phyloP scores from a whole-genome alignment of 2,113 vertebrate genomes.

The Oryzias curvinotus region DNA sequence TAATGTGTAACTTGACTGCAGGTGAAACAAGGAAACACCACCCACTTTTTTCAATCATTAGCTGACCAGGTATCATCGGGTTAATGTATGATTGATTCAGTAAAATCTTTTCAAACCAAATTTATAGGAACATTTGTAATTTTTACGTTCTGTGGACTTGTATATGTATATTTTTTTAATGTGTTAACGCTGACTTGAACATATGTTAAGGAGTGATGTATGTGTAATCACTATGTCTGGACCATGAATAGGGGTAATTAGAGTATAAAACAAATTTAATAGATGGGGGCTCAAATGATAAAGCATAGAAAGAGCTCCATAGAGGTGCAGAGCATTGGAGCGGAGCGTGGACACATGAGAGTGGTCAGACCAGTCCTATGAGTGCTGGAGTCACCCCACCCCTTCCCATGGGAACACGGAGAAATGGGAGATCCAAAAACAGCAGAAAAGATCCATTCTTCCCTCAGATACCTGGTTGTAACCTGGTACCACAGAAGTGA shows the following conservation, averaged over 20 bases:
- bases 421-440: slow-evolving; percentile 74
- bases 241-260: slow-evolving; percentile 26
- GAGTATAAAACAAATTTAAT: slow-evolving; percentile 26
- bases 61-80: slow-evolving; percentile 40
- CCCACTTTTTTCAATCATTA: slow-evolving; percentile 73
- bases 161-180: slow-evolving; percentile 22
- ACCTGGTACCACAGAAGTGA: slow-evolving; percentile 65
- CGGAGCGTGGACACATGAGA: slow-evolving; percentile 57
- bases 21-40: slow-evolving; percentile 23
- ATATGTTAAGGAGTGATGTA: slow-evolving; percentile 19
- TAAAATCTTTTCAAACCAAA: background rate
- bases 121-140: slow-evolving; percentile 11
- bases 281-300: slow-evolving; percentile 58
- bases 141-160: background rate
- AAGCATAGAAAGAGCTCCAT: slow-evolving; percentile 41
- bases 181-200: slow-evolving; percentile 24
- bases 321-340: slow-evolving; percentile 44
- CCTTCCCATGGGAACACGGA: slow-evolving; percentile 65
- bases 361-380: slow-evolving; percentile 70
- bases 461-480: slow-evolving; percentile 78
- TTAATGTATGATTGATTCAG: slow-evolving; percentile 67
- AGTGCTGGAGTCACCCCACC: slow-evolving; percentile 57
- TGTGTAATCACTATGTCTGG: slow-evolving; percentile 16
- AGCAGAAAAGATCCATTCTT: slow-evolving; percentile 80
- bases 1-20: slow-evolving; percentile 53